Evolutionary conservation across 2,888 invertebrate genomes (phyloP), one percentile per base, ranked within the genome.

Genomic region (Chymomyza fuscimana): DNA sequence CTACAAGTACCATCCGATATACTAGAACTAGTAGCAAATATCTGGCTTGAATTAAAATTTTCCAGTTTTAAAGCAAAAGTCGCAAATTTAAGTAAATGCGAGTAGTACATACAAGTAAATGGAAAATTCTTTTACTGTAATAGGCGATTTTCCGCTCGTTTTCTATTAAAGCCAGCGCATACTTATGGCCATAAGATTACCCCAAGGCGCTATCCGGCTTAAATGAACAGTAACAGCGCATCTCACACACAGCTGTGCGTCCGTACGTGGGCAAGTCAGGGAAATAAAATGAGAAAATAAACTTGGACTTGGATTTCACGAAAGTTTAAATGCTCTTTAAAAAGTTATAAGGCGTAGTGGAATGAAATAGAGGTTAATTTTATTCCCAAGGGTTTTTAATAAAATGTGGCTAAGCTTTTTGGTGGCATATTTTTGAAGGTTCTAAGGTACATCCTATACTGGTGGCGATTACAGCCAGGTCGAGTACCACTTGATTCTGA

Each of bases 131-230:
- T 76, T 82, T 74, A 67, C 61, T 74, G 77, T 82, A 82, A 87
- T 79, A 88, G 82, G 88, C 86, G 86, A 82, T 86, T 88, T 85
- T 87, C 80, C 81, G 83, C 82, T 87, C 77, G 81, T 73, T 82
- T 81, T 86, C 87, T 78, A 83, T 88, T 88, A 82, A 85, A 85
- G 88, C 72, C 78, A 67, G 59, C 81, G 81, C 80, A 68, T 72
- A 72, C 76, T 51, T 40, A 46, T 69, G 84, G 50, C 70, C 76
- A 80, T 80, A 80, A 81, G 82, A 80, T 65, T 72, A 71, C 78
- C 88, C 85, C 69, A 76, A 81, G 84, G 84, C 88, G 84, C 76
- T 84, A 81, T 87, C 73, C 68, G 86, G 86, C 86, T 88, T 88
- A 88, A 81, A 16, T 63, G 46, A 36, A 40, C 16, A 59, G 16